Evolutionary conservation across 2,888 invertebrate genomes (phyloP), one percentile per base, ranked within the genome.

Genomic region (Beris chalybata): DNA sequence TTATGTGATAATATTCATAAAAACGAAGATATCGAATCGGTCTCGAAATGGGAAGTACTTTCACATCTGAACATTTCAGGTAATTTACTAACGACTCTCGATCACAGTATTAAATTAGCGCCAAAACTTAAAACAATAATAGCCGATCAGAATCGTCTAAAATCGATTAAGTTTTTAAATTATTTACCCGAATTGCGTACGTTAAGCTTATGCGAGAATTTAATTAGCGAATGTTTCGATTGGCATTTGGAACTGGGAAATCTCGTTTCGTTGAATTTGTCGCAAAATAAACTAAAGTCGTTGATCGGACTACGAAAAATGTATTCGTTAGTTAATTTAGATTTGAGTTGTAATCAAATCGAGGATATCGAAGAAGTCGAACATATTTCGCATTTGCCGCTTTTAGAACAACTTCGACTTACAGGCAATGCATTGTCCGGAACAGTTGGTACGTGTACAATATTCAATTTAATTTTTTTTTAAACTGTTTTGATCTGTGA

Each of bases 191-290:
- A 90, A 66, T 81, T 97, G 31, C 86, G 89, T 9, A 82, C 87
- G 57, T 83, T 97, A 11, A 90, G 92, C 74, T 80, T 97, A 29
- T 89, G 91, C 0, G 89, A 91, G 75, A 97, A 95, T 82, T 83
- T 87, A 53, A 89, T 93, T 72, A 78, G 83, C 0, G 77, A 86
- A 4, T 89, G 94, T 71, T 86, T 89, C 38, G 86, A 90, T 76
- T 87, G 96, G 81, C 91, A 95, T 77, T 87, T 89, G 5, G 91
- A 91, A 78, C 85, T 97, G 67, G 95, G 95, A 5, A 95, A 96
- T 79, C 86, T 97, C 54, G 87, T 90, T n/a, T 87, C 86, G 66
- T 85, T 98, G 58, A 90, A 93, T 76, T 79, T 98, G 57, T 89
- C 93, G 0, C 91, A 93, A 73, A 97, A 97, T 80, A 86, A 87